Evolutionary conservation across 2,888 invertebrate species (phyloP), one percentile per base, ranked within the genome.

Genomic region (Chrysotoxum bicinctum): DNA sequence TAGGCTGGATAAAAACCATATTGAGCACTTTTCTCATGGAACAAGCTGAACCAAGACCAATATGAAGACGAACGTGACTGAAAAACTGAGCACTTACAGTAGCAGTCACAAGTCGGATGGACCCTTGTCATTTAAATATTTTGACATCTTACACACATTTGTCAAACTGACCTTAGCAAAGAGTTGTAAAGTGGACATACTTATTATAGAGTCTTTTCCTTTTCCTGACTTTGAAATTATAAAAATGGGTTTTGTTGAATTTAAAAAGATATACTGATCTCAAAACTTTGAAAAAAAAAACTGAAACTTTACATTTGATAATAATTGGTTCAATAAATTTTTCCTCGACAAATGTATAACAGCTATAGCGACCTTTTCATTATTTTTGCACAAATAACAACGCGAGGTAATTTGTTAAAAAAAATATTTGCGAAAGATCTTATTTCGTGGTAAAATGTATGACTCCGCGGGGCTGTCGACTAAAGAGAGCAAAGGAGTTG

Each of bases 21-120:
- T 26, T n/a, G 2, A 26, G 23, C n/a, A 23, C 14, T 23, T 50
- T 50, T 50, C n/a, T 35, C 19, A 7, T 58, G 19, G 8, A 35
- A 3, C 21, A 21, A 37, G 35, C 16, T 32, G 12, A 19, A 35
- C 35, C 32, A 30, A 19, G 56, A 35, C 12, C 32, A 56, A 56
- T 19, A 64, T 79, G 79, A 56, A 16, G n/a, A 79, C 83, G 82
- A n/a, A 79, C 83, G 82, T 83, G 79, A 79, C 74, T 78, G 54
- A 48, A 79, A 69, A 72, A 68, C 30, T 70, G 35, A 54, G 35
- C 43, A 70, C 10, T n/a, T n/a, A n/a, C 56, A 48, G 54, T 30
- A 60, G 43, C 14, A 37, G 69, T 83, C 62, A 68, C 19, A 21
- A 26, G 23, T 68, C 1, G 8, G 19, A 12, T 7, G 35, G 66